Evolutionary conservation across 1,140 invertebrate genomes (phyloP), one percentile per base, ranked within the genome.

Genomic region (Heterodera carotae): DNA sequence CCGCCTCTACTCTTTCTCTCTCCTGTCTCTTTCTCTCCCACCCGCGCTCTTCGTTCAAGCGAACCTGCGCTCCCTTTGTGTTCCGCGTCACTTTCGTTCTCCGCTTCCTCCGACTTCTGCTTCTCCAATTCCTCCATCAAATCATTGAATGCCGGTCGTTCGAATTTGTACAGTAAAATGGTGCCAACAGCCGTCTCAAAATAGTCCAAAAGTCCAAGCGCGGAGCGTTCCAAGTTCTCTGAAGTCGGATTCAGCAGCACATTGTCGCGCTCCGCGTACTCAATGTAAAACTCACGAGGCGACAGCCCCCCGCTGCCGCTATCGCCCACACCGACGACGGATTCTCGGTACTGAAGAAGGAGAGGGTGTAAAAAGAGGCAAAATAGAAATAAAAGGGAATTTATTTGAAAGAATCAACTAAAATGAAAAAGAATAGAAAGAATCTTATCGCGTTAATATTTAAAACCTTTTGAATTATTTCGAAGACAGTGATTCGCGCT

Each of bases 151-250:
- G 70, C 33, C 22, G 78, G 78, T n/a, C 78, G 76, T 36, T 79
- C 78, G 33, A 79, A 79, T 62, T 79, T 79, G 36, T 81, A 81
- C 29, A 79, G 56, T 36, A 79, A 69, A 33, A 81, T 59, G 29
- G 78, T 67, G 2, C 78, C 78, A 48, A 79, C 70, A 18, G 78
- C 69, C 43, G 62, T 56, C 29, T 79, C 78, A 81, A 79, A 79
- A 66, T 79, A 79, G 76, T 79, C 78, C 22, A 79, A 56, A 48
- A 79, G 68, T 4, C 78, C 78, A 10, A 79, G 62, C 22, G 78
- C 78, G 15, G 53, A 64, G 22, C 73, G 76, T 33, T 79, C 79
- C 25, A 69, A 81, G 59, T 69, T 79, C 62, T 78, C 77, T 62
- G 72, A 59, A 56, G 72, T 74, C 12, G 72, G 72, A 64, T 74